phyloP scores from a whole-genome alignment of 1,140 invertebrate genomes.

The Aplysia californica region DNA sequence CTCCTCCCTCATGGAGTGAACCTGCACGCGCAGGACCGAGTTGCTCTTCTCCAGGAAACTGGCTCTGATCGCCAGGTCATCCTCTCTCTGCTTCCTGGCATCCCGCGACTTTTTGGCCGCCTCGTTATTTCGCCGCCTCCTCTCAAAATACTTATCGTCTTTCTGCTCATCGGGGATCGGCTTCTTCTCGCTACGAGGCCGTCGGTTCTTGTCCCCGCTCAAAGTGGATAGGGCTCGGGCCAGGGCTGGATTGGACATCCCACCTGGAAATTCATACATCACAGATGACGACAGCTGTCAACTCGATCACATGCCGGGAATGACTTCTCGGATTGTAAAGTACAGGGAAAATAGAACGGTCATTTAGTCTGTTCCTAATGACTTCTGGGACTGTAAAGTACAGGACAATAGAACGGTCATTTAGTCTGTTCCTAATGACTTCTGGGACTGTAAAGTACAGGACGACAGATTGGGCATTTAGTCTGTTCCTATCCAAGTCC shows the following conservation, averaged over 20 bases:
- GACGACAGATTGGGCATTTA: background rate
- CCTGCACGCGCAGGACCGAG: slow-evolving; percentile 79
- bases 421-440: background rate
- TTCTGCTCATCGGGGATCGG: slow-evolving; percentile 88
- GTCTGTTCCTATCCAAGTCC: too few relatives aligned
- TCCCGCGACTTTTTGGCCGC: slow-evolving; percentile 86
- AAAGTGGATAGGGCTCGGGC: slow-evolving; percentile 60
- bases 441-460: background rate
- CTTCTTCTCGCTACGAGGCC: slow-evolving; percentile 84
- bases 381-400: background rate
- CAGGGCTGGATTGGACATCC: slow-evolving; percentile 50
- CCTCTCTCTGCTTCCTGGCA: slow-evolving; percentile 85
- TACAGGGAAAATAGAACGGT: background rate
- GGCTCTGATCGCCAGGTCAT: slow-evolving; percentile 82
- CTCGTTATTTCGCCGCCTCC: slow-evolving; percentile 86
- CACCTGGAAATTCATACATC: slow-evolving; percentile 22
- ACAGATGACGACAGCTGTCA: background rate
- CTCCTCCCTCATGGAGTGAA: slow-evolving; percentile 2
- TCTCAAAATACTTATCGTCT: slow-evolving; percentile 90
- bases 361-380: background rate
- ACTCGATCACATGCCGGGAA: too few relatives aligned
- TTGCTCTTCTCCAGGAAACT: slow-evolving; percentile 88
- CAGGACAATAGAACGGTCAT: background rate
- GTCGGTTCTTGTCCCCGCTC: slow-evolving; percentile 57
- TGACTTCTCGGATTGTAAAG: background rate